Conservation (phyloP, 1,140 invertebrate genomes). For the Euwallacea fornicatus region DNA sequence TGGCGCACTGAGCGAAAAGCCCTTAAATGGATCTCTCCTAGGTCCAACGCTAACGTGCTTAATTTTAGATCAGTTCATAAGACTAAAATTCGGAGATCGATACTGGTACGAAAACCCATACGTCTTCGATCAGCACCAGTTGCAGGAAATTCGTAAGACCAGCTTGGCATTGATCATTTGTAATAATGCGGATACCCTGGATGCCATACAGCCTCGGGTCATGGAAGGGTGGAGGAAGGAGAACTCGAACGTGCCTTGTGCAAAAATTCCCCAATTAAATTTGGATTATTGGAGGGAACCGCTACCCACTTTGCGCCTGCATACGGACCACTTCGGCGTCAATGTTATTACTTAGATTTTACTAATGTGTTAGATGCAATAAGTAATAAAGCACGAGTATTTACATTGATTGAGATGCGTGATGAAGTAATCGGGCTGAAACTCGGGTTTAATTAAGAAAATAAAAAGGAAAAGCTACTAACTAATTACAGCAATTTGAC, state of each 20-base stretch:
- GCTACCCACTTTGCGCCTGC: constrained; percentile 17
- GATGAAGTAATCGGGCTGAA: no score
- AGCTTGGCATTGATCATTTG: constrained; percentile 86
- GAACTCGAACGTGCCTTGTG: constrained; percentile 68
- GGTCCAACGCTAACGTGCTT: constrained; percentile 86
- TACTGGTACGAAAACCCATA: constrained; percentile 83
- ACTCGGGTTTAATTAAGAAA: no score
- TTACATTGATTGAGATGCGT: no score
- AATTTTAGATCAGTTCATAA: constrained; percentile 81
- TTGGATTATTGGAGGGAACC: constrained; percentile 63
- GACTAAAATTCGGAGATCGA: constrained; percentile 77
- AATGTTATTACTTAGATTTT: constrained; percentile 13
- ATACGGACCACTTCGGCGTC: constrained; percentile 11
- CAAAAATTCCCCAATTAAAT: constrained; percentile 59
- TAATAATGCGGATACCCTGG: constrained; percentile 79
- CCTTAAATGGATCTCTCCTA: constrained; percentile 67
- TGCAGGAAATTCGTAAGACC: constrained; percentile 81
- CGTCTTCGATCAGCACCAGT: constrained; percentile 77
- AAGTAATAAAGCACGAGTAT: no score
- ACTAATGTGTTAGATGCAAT: not conserved
- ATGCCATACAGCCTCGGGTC: constrained; percentile 72
- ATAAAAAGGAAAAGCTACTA: no score
- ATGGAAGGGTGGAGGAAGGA: constrained; percentile 65
- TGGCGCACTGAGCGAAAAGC: constrained; percentile 77
- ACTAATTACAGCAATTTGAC: no score